Percentiles rank a stretch among this genome's conserved stretches.
These are phyloP conservation scores for Drosophila arizonae DNA, from an alignment of 1,140 invertebrate genomes.

Conservation along the genomic window DNA sequence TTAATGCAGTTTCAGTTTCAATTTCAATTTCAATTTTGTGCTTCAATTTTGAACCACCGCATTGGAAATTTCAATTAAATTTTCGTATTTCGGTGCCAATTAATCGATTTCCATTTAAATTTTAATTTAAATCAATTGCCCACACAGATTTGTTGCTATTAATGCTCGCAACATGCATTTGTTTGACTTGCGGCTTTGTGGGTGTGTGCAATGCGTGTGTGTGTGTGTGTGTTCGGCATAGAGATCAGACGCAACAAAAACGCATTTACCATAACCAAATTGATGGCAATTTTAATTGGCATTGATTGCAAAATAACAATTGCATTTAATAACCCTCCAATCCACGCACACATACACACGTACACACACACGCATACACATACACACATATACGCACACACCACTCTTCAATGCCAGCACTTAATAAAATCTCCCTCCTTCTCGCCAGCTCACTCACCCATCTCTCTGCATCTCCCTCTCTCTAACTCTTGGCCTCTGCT, in stretches of 20 bases:
- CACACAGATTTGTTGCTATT: conserved; percentile 34
- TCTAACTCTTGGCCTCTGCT: conserved; percentile 1
- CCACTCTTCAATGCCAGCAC: conserved; percentile 12
- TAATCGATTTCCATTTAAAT: conserved; percentile 72
- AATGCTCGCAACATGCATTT: conserved; percentile 39
- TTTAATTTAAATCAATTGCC: conserved; percentile 66
- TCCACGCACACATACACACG: conserved; percentile 21
- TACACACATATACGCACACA: background rate
- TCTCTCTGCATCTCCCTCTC: background rate
- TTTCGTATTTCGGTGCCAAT: conserved; percentile 47
- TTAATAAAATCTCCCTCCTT: conserved; percentile 27
- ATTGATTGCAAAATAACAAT: conserved; percentile 71
- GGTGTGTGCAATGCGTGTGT: conserved; percentile 1
- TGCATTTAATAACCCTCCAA: conserved; percentile 65
- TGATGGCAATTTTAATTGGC: conserved; percentile 63
- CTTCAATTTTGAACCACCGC: conserved; percentile 30
- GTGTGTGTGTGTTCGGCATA: background rate
- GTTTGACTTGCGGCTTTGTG: conserved; percentile 41
- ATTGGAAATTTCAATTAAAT: conserved; percentile 67
- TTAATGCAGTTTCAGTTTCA: conserved; percentile 69
- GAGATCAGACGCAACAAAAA: conserved; percentile 28
- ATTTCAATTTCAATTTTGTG: conserved; percentile 38
- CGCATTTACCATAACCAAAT: conserved; percentile 21
- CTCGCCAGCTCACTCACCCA: conserved; percentile 6
- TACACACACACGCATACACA: conserved; percentile 1